Conservation (phyloP, 2,113 vertebrate genomes). For the Petrocephalus microphthalmus region DNA sequence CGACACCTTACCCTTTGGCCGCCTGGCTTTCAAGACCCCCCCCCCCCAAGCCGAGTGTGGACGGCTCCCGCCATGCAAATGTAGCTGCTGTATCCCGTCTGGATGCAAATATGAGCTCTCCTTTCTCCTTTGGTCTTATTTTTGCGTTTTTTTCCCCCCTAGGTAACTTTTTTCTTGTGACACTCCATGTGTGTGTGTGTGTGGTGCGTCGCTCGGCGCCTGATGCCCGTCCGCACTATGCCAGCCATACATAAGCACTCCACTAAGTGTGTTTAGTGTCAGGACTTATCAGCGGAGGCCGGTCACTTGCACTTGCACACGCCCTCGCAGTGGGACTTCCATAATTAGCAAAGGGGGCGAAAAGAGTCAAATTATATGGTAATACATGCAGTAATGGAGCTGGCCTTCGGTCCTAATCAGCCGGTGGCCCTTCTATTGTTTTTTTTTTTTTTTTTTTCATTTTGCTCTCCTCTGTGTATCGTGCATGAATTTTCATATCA, state of each 20-base stretch:
- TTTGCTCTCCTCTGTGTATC: background rate
- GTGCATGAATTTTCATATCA: conserved; percentile 6
- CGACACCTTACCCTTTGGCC: background rate
- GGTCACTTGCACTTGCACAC: conserved; percentile 28
- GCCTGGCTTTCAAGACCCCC: background rate
- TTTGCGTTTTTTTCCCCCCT: background rate
- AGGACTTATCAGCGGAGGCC: conserved; percentile 12
- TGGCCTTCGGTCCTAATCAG: conserved; percentile 16
- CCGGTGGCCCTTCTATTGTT: background rate
- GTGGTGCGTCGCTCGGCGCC: background rate
- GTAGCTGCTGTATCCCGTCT: background rate
- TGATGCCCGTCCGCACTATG: background rate
- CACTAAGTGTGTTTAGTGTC: background rate
- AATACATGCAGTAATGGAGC: conserved; percentile 37
- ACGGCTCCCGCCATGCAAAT: background rate
- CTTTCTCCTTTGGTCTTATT: background rate
- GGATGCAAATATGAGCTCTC: background rate
- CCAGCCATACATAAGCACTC: background rate
- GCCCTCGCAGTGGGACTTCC: conserved; percentile 35
- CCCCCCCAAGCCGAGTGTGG: background rate
- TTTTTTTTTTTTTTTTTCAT: background rate
- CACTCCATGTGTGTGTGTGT: background rate
- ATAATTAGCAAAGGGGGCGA: conserved; percentile 36
- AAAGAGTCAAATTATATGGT: conserved; percentile 47
- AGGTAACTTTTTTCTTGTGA: background rate